Base-by-base conservation (phyloP, 2,113 vertebrate species). In the Macquaria australasica region DNA sequence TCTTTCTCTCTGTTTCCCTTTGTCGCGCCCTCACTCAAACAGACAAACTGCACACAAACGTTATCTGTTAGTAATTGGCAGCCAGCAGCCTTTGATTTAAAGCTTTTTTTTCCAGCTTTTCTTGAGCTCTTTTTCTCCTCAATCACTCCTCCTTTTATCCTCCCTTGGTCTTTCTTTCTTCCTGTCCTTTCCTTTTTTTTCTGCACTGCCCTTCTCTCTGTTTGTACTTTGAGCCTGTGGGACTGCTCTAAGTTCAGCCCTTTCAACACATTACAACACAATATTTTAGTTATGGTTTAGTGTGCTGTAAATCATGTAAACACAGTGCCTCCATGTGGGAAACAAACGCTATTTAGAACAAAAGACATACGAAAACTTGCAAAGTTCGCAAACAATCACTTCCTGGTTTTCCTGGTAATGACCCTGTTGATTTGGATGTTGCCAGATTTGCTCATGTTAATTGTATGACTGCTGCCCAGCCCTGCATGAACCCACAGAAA, bases 161-260 rank as follows among this genome's bases (percentile, higher is more conserved):
- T 39, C 31, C 5, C 1, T 34, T 48, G 6, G 25, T 75, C 9
- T 31, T 9, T 55, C 39, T 28, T 48, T 64, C 6, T 71, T 23
- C 83, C 25, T 43, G 31, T 20, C 2, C 4, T 74, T 51, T 41
- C 12, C 12, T 28, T 58, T 59, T 31, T 63, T 62, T 34, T 59
- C 53, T 18, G 10, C 6, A 1, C 25, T 70, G 20, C 63, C 58
- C 58, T 12, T 60, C 55, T 73, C 50, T 59, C n/a, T 58, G 59
- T 90, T 85, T 90, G 43, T 75, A 12, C 67, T 78, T 2, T 64
- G 39, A 66, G 68, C 81, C 77, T 58, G 59, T 89, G 81, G 48
- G 69, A 73, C 20, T 41, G 50, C 63, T 56, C 25, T 6, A 34
- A 55, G 50, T 81, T 88, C 69, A 73, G 43, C 62, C 62, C 74